Percentiles rank a stretch among this genome's conserved stretches.
phyloP scores from a whole-genome alignment of 2,797 vertebrate genomes.

The Zenarchopterus dispar region DNA sequence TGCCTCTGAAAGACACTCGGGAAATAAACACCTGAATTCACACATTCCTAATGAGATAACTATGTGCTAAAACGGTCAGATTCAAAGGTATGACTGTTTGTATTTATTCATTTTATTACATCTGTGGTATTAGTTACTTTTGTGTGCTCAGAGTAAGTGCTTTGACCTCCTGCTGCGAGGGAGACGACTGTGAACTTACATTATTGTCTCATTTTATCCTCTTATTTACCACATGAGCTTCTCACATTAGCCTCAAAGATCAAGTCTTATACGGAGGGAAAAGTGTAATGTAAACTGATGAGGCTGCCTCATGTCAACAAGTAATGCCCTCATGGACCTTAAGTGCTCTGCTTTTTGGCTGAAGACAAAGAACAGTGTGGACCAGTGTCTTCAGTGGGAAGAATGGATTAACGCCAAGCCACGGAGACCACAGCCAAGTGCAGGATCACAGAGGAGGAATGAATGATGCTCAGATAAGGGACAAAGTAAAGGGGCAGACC shows the following conservation, averaged over 20 bases:
- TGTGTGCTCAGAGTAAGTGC: too few relatives aligned
- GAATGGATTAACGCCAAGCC: conserved; percentile 74
- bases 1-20: too few relatives aligned
- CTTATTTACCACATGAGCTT: neutral
- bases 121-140: too few relatives aligned
- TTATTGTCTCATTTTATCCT: too few relatives aligned
- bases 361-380: conserved; percentile 73
- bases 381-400: conserved; percentile 65
- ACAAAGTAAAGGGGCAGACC: conserved; percentile 84
- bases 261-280: neutral
- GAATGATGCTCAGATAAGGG: conserved; percentile 84
- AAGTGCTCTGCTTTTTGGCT: conserved; percentile 34
- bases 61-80: neutral
- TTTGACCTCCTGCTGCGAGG: too few relatives aligned
- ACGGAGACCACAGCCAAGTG: conserved; percentile 75
- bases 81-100: neutral
- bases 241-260: neutral
- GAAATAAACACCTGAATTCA: conserved; percentile 1
- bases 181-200: too few relatives aligned
- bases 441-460: conserved; percentile 82
- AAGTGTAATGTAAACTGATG: conserved; percentile 62
- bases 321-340: conserved; percentile 35
- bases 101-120: too few relatives aligned
- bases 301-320: conserved; percentile 54
- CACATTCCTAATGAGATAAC: neutral